Evolutionary conservation across 2,888 invertebrate genomes (phyloP).

Genomic region (Muscina levida): DNA sequence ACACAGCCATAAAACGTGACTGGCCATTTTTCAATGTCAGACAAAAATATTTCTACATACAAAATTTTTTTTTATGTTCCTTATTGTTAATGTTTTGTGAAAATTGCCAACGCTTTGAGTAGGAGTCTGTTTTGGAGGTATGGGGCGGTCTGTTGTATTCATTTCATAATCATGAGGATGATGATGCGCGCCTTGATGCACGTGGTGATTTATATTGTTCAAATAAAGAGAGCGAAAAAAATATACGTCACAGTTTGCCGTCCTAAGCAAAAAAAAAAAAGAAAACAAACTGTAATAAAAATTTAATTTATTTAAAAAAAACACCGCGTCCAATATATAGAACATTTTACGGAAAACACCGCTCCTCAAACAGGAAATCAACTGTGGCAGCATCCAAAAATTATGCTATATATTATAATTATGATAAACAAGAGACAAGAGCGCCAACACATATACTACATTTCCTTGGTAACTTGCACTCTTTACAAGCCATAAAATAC

Average conservation of each 20-base stretch:
- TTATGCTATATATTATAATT: conserved; percentile 37
- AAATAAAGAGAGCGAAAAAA: no score
- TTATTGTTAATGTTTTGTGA: conserved; percentile 63
- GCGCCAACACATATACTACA: background rate
- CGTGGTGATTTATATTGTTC: conserved; percentile 44
- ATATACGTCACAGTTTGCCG: conserved; percentile 44
- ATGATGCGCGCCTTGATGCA: conserved; percentile 32
- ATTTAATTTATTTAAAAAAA: conserved; percentile 47
- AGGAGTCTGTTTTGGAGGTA: background rate
- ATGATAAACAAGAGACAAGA: conserved; percentile 14
- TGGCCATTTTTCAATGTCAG: conserved; percentile 80
- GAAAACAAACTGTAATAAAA: no score
- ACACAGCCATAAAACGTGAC: conserved; percentile 78
- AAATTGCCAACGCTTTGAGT: conserved; percentile 41
- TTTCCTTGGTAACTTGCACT: conserved; percentile 1
- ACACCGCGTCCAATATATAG: background rate
- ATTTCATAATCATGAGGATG: conserved; percentile 45
- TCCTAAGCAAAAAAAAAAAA: conserved; percentile 17
- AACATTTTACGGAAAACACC: background rate
- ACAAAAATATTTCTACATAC: conserved; percentile 72
- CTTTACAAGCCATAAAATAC: conserved; percentile 67
- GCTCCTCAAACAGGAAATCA: conserved; percentile 1
- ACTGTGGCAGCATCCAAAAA: conserved; percentile 40
- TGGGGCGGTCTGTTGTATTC: conserved; percentile 21
- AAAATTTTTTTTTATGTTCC: conserved; percentile 43